Evolutionary conservation across 2,113 vertebrate genomes (phyloP), one percentile per base, ranked within the genome.

Genomic region (Pteropus alecto): DNA sequence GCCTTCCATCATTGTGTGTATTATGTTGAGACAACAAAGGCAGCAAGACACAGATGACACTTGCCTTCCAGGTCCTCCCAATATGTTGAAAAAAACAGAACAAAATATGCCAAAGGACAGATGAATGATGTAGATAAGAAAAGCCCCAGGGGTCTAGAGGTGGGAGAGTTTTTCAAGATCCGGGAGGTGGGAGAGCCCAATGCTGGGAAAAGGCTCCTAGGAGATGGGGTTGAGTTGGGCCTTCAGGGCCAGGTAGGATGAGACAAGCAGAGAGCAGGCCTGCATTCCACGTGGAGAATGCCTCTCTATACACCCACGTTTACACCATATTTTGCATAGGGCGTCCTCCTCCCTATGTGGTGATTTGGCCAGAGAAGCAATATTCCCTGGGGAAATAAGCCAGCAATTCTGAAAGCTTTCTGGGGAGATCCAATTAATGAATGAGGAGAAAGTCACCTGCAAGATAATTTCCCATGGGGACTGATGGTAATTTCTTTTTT

Each of bases 1-100:
- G 2, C 30, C 15, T 67, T 82, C 41, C 7, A 4, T 26, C 33
- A 18, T 1, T 18, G 24, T 41, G 0, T 30, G 0, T 30, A 18
- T 48, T 65, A n/a, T 41, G 11, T 28, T 63, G 43, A 26, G 18
- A 65, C 76, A 24, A 41, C 1, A 54, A 87, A 43, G 1, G 16
- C 6, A 61, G 63, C 1, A 5, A 43, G 12, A 65, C 15, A n/a
- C 24, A 71, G 41, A 61, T 41, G 19, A 6, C 5, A 58, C 26
- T 15, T 60, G 5, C 21, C 5, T 3, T 46, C 19, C 1, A 38
- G 21, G 18, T 22, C 38, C 35, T 79, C 35, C 35, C 65, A 65
- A 0, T 67, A 22, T 35, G 22, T 21, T 41, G 58, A 8, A 5
- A 21, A 94, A 93, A 70, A 70, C 48, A 43, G 33, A 68, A 33